Percentiles rank a stretch among this genome's conserved stretches.
Evolutionary conservation across 2,888 invertebrate genomes (phyloP).

Genomic region (Leptopilina myrica): DNA sequence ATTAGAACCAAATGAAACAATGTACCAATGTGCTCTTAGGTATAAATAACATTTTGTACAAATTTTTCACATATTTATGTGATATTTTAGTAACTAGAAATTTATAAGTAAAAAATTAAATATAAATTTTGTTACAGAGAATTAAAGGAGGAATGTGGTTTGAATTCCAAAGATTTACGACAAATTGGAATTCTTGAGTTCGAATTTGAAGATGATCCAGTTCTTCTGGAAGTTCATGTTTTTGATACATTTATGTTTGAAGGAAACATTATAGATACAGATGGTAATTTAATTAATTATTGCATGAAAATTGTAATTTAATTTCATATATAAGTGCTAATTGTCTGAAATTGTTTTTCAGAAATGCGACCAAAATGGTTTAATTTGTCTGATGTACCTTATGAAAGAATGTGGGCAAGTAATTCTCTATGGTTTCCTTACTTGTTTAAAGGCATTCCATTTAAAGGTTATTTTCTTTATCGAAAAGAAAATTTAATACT

Average conservation of each 20-base stretch:
- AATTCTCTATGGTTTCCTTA: conserved; percentile 83
- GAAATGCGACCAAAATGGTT: conserved; percentile 88
- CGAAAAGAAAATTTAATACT: conserved; percentile 38
- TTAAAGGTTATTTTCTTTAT: conserved; percentile 65
- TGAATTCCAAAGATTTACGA: conserved; percentile 77
- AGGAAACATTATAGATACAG: conserved; percentile 80
- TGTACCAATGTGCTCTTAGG: conserved; percentile 82
- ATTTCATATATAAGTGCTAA: conserved; percentile 51
- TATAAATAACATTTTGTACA: conserved; percentile 58
- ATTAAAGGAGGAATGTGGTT: conserved; percentile 82
- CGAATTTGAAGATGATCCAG: conserved; percentile 80
- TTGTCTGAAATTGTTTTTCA: conserved; percentile 49
- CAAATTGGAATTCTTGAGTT: conserved; percentile 82
- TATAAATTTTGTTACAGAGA: conserved; percentile 76
- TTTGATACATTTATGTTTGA: conserved; percentile 79
- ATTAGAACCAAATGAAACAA: conserved; percentile 82
- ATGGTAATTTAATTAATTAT: conserved; percentile 71
- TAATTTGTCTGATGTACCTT: conserved; percentile 79
- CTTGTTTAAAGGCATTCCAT: conserved; percentile 79
- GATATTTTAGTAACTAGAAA: no score
- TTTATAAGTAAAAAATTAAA: background rate
- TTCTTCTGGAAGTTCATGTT: conserved; percentile 82
- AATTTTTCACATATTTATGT: background rate
- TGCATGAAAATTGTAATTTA: background rate
- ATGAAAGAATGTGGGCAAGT: conserved; percentile 84